Percentiles rank a stretch among this genome's conserved stretches.
phyloP scores from a whole-genome alignment of 2,113 vertebrate species.

The Anser cygnoides region DNA sequence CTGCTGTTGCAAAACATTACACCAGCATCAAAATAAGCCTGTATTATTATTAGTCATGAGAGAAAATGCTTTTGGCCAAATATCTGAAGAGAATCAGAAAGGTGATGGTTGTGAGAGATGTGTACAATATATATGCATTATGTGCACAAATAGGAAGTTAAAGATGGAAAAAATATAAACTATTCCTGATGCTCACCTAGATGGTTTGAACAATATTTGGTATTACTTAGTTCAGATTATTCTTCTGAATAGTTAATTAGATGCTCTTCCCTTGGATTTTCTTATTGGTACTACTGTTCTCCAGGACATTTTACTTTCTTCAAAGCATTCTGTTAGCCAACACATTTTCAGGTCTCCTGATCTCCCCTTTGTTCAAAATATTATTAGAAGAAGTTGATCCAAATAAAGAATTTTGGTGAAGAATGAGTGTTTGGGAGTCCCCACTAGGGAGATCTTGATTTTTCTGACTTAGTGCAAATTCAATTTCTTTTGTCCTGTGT shows the following conservation, averaged over 20 bases:
- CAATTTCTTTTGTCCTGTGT: conserved; percentile 4
- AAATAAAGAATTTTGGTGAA: not conserved
- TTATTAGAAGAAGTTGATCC: not conserved
- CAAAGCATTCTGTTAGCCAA: not conserved
- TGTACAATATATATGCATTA: not conserved
- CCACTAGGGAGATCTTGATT: not conserved
- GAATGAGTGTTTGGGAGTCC: not conserved
- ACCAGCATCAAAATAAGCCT: not conserved
- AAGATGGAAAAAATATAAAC: not conserved
- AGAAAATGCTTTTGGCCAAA: not conserved
- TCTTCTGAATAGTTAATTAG: not conserved
- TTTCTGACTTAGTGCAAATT: conserved; percentile 8
- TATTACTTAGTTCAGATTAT: not conserved
- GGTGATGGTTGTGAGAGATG: not conserved
- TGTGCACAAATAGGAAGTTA: not conserved
- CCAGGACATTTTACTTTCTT: conserved; percentile 2
- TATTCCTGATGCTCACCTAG: not conserved
- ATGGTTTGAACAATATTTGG: not conserved
- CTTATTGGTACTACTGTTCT: not conserved
- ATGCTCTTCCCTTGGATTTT: not conserved
- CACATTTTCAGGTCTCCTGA: not conserved
- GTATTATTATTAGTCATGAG: not conserved
- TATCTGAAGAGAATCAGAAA: not conserved
- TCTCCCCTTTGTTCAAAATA: not conserved
- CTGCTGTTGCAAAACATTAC: not conserved